These are phyloP conservation scores for Pegoplata infirma DNA, from an alignment of 2,888 invertebrate species.

Conservation along the genomic window DNA sequence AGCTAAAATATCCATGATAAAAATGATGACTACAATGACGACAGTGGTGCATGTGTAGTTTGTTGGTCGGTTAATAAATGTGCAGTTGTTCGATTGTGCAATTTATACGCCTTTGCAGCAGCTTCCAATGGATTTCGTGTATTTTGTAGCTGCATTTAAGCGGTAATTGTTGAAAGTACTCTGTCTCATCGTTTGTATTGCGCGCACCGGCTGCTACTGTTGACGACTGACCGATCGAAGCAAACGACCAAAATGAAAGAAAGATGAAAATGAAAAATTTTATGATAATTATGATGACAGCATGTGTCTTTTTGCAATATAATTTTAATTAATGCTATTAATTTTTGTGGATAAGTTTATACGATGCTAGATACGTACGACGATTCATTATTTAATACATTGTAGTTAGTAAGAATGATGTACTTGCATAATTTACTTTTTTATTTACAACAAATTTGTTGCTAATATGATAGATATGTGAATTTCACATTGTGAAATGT, in stretches of 20 bases:
- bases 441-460: no score
- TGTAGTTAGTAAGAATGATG: no score
- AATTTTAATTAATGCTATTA: constrained; percentile 60
- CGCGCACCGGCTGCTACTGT: constrained; percentile 56
- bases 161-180: constrained; percentile 57
- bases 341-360: constrained; percentile 41
- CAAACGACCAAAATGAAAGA: background rate
- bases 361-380: background rate
- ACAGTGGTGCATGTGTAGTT: background rate
- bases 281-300: constrained; percentile 62
- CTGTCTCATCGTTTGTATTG: constrained; percentile 8
- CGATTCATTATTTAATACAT: background rate
- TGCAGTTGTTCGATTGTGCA: background rate
- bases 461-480: no score
- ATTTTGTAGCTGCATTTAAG: constrained; percentile 27
- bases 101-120: background rate
- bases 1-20: background rate
- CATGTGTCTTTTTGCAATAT: constrained; percentile 53
- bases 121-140: constrained; percentile 40
- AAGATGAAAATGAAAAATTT: constrained; percentile 54
- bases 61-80: background rate
- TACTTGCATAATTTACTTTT: no score
- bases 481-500: no score
- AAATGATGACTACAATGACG: background rate
- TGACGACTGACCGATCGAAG: no score